These are phyloP conservation scores for Parochlus steinenii DNA, from an alignment of 2,888 invertebrate genomes.

Conservation along the genomic window DNA sequence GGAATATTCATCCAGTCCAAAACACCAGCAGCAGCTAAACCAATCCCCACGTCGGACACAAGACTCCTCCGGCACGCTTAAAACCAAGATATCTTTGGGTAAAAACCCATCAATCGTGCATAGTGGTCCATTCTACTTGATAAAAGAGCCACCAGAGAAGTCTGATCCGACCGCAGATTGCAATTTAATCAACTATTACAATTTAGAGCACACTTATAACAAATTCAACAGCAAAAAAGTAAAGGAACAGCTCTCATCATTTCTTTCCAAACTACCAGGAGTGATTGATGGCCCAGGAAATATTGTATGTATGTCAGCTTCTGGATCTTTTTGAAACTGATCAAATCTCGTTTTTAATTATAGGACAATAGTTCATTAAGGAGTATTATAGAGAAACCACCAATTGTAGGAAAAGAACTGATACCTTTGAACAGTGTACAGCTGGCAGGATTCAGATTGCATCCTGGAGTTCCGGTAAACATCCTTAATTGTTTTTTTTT, in stretches of 20 bases:
- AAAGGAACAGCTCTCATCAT: conserved; percentile 87
- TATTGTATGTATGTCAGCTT: conserved; percentile 31
- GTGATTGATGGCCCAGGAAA: conserved; percentile 87
- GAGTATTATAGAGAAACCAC: conserved; percentile 89
- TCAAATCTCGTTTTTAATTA: conserved; percentile 8
- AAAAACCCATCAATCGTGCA: conserved; percentile 95
- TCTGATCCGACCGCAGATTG: conserved; percentile 83
- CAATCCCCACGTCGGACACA: conserved; percentile 84
- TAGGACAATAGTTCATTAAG: conserved; percentile 71
- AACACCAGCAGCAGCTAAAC: too few relatives aligned
- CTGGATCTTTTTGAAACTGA: neutral
- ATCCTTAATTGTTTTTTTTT: neutral
- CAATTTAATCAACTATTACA: conserved; percentile 93
- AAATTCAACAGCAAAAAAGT: conserved; percentile 95
- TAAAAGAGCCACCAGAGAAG: conserved; percentile 87
- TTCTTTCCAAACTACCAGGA: conserved; percentile 87
- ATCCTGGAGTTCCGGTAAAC: conserved; percentile 59
- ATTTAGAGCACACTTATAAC: conserved; percentile 90
- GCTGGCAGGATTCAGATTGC: conserved; percentile 82
- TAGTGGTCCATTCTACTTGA: conserved; percentile 94
- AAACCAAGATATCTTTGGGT: conserved; percentile 92
- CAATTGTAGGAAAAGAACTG: conserved; percentile 81
- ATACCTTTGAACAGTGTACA: conserved; percentile 73
- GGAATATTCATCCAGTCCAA: too few relatives aligned
- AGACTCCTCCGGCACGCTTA: conserved; percentile 92